A percentile compares a stretch with the other conserved stretches of the same genome.
phyloP scores from a whole-genome alignment of 1,140 invertebrate genomes.

The Lutraria rhynchaena region DNA sequence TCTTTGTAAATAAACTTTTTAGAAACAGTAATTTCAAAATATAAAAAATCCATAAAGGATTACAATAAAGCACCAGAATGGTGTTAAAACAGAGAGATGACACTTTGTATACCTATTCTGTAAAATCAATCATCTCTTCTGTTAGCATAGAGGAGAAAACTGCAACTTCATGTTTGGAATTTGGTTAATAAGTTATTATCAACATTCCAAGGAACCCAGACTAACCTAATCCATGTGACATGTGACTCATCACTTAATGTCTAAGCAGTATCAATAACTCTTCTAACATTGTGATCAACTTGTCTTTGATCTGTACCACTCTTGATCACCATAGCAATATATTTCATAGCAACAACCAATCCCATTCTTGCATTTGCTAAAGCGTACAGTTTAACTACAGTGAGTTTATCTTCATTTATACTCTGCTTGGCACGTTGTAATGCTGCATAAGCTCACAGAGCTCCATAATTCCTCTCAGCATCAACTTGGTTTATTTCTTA shows the following conservation, averaged over 20 bases:
- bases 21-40: too few relatives aligned
- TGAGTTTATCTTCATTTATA: slow-evolving; percentile 25
- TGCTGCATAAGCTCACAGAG: slow-evolving; percentile 15
- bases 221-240: slow-evolving; percentile 64
- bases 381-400: slow-evolving; percentile 58
- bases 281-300: slow-evolving; percentile 7
- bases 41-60: too few relatives aligned
- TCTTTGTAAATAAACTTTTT: too few relatives aligned
- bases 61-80: too few relatives aligned
- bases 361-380: slow-evolving; percentile 65
- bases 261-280: slow-evolving; percentile 55
- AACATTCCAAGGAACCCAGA: too few relatives aligned
- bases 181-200: too few relatives aligned
- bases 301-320: slow-evolving; percentile 33
- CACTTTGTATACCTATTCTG: too few relatives aligned
- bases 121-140: too few relatives aligned
- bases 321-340: slow-evolving; percentile 52
- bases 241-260: slow-evolving; percentile 60
- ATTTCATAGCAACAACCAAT: slow-evolving; percentile 61
- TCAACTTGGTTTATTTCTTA: slow-evolving; percentile 52
- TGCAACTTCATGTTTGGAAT: too few relatives aligned
- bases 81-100: too few relatives aligned
- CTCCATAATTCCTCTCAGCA: slow-evolving; percentile 7
- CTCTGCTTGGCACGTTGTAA: background rate
- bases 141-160: too few relatives aligned